Evolutionary conservation across 2,113 vertebrate species (phyloP).

Genomic region (Varanus komodoensis): DNA sequence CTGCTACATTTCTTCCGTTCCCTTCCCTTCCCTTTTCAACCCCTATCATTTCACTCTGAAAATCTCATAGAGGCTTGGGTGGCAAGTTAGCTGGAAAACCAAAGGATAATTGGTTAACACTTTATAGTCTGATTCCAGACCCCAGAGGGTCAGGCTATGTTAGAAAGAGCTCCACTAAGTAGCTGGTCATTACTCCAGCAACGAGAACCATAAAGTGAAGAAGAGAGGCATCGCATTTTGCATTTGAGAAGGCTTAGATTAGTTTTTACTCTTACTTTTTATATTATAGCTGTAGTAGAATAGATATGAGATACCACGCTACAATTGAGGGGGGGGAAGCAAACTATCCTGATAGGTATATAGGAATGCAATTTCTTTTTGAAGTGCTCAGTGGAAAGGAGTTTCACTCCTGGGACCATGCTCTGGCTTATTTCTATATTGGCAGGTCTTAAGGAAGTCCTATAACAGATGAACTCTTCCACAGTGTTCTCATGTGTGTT

Average conservation of each 20-base stretch:
- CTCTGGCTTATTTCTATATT: constrained; percentile 9
- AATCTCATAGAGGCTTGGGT: neutral
- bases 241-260: constrained; percentile 5
- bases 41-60: neutral
- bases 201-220: neutral
- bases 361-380: constrained; percentile 39
- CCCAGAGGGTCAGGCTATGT: neutral
- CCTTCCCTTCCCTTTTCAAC: neutral
- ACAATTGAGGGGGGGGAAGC: neutral
- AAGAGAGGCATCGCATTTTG: neutral
- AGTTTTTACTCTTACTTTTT: constrained; percentile 16
- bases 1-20: neutral
- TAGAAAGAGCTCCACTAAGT: neutral
- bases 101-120: neutral
- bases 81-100: neutral
- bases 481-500: neutral
- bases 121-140: neutral
- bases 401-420: constrained; percentile 17
- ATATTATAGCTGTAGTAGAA: constrained; percentile 1
- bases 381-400: constrained; percentile 23
- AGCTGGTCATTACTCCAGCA: neutral
- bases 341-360: constrained; percentile 17
- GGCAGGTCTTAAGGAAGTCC: neutral
- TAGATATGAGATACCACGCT: constrained; percentile 5
- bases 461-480: constrained; percentile 3